Evolutionary conservation across 2,113 vertebrate species (phyloP).

Genomic region (Saccopteryx bilineata): DNA sequence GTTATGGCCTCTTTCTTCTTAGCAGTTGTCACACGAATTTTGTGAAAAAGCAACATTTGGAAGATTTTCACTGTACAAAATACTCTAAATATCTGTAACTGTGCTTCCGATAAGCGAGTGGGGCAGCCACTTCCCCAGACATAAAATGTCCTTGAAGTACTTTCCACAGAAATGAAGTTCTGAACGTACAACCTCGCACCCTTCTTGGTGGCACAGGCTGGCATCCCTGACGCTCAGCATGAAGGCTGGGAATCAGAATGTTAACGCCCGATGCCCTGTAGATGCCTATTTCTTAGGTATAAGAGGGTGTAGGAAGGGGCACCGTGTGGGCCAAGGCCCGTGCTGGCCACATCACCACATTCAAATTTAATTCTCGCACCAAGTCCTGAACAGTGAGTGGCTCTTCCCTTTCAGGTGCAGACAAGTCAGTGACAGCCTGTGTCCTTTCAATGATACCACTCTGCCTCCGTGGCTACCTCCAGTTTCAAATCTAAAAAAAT

Average conservation of each 20-base stretch:
- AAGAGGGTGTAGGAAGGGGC: neutral
- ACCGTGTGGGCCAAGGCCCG: rapidly evolving
- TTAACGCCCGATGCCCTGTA: neutral
- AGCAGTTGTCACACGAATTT: neutral
- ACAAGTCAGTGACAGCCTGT: neutral
- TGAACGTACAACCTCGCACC: neutral
- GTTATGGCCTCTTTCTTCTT: neutral
- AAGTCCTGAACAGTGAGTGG: neutral
- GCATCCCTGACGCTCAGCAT: neutral
- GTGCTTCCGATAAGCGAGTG: slow-evolving; percentile 9
- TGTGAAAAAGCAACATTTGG: neutral
- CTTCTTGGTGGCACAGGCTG: neutral
- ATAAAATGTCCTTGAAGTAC: neutral
- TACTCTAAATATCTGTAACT: slow-evolving; percentile 4
- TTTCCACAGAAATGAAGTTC: neutral
- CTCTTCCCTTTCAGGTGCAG: neutral
- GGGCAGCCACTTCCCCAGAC: neutral
- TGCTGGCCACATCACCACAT: neutral
- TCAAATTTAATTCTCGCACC: neutral
- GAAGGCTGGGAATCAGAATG: neutral
- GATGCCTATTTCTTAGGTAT: neutral
- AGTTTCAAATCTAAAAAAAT: neutral
- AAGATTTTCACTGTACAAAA: neutral
- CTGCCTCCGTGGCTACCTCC: neutral
- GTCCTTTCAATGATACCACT: neutral